Conservation (phyloP, 2,888 invertebrate species). For the Autographa pulchrina region DNA sequence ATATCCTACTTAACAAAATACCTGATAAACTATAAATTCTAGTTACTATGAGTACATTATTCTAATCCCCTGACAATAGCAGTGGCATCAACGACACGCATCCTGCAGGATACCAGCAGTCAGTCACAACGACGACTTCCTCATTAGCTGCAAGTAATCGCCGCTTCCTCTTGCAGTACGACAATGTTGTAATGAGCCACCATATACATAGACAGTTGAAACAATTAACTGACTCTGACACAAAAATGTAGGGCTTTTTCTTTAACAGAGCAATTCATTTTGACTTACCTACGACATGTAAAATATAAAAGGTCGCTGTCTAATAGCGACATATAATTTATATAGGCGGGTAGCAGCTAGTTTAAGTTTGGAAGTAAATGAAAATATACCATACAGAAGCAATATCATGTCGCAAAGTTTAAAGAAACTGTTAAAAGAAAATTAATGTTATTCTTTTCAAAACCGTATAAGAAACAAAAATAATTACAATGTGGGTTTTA, state of each 20-base stretch:
- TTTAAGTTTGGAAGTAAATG: no score
- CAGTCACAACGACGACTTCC: conserved; percentile 79
- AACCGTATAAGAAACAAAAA: background rate
- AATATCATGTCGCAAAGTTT: background rate
- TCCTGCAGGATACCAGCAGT: conserved; percentile 62
- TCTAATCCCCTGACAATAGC: conserved; percentile 11
- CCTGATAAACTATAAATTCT: no score
- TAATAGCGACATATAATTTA: no score
- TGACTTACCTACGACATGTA: no score
- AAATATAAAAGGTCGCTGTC: no score
- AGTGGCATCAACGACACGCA: conserved; percentile 42
- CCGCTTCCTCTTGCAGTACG: conserved; percentile 72
- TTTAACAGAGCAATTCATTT: no score
- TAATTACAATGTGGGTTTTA: conserved; percentile 43
- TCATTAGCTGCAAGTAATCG: conserved; percentile 84
- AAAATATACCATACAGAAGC: no score
- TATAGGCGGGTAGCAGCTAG: no score
- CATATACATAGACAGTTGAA: background rate
- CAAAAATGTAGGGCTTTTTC: background rate
- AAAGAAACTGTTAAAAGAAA: background rate
- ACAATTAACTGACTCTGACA: background rate
- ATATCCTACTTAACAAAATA: no score
- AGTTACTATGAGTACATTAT: background rate
- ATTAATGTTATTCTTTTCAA: background rate
- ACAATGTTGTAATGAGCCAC: conserved; percentile 3